Conservation (phyloP, 2,113 vertebrate genomes). For the Genyomyrus donnyi region DNA sequence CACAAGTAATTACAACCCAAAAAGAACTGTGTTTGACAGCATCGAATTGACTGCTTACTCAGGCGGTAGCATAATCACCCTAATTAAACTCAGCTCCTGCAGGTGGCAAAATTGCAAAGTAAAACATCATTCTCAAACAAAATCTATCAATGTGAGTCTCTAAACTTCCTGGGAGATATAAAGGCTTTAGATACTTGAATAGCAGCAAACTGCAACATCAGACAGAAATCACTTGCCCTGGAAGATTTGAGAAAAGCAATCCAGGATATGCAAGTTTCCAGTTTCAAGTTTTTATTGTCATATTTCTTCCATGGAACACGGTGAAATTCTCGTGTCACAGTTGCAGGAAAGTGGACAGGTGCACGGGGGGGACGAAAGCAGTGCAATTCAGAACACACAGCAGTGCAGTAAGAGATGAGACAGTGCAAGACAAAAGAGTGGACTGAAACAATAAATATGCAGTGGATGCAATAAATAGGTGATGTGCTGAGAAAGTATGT, state of each 20-base stretch:
- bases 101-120: background rate
- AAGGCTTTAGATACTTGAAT: constrained; percentile 12
- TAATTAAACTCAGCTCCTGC: background rate
- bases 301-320: background rate
- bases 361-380: background rate
- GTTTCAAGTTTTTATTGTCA: background rate
- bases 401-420: background rate
- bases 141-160: constrained; percentile 3
- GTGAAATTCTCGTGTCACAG: background rate
- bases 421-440: background rate
- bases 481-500: background rate
- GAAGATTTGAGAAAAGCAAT: background rate
- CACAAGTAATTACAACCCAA: constrained; percentile 41
- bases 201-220: constrained; percentile 8
- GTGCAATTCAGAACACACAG: background rate
- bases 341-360: background rate
- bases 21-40: constrained; percentile 37
- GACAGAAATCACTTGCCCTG: background rate
- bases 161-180: background rate
- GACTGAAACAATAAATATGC: background rate
- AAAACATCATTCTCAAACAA: background rate
- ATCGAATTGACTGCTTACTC: constrained; percentile 24
- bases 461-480: background rate
- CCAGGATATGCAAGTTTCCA: background rate
- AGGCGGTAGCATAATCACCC: background rate